Evolutionary conservation across 2,113 vertebrate genomes (phyloP).

Genomic region (Heterotis niloticus): DNA sequence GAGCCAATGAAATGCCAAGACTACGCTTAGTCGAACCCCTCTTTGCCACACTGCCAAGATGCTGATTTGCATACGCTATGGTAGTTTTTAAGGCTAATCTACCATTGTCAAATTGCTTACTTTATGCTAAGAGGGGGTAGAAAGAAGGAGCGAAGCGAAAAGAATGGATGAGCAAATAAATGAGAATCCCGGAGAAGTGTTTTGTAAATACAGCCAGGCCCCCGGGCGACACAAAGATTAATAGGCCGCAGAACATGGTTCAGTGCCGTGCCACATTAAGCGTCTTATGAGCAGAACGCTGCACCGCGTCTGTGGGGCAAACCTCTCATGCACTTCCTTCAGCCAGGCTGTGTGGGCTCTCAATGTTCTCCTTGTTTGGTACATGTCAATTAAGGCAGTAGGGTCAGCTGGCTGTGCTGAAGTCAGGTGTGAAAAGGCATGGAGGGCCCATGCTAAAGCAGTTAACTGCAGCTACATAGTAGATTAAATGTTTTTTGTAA

Average conservation of each 20-base stretch:
- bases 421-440: no score
- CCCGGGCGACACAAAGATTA: conserved; percentile 22
- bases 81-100: conserved; percentile 19
- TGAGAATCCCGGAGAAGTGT: conserved; percentile 9
- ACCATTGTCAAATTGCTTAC: conserved; percentile 1
- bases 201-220: conserved; percentile 15
- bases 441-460: no score
- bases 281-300: conserved; percentile 15
- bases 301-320: background rate
- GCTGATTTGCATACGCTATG: background rate
- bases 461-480: no score
- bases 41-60: background rate
- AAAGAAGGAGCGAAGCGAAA: background rate
- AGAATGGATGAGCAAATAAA: conserved; percentile 20
- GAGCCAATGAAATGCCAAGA: background rate
- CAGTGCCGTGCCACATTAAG: conserved; percentile 10
- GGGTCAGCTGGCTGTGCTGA: no score
- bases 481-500: no score
- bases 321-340: background rate
- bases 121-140: background rate
- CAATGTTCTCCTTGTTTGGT: no score
- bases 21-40: background rate
- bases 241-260: conserved; percentile 11
- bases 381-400: no score
- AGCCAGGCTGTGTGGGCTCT: background rate